A percentile compares a stretch with the other conserved stretches of the same genome.
Evolutionary conservation across 1,140 invertebrate genomes (phyloP).

Genomic region (Drosophila bocqueti): DNA sequence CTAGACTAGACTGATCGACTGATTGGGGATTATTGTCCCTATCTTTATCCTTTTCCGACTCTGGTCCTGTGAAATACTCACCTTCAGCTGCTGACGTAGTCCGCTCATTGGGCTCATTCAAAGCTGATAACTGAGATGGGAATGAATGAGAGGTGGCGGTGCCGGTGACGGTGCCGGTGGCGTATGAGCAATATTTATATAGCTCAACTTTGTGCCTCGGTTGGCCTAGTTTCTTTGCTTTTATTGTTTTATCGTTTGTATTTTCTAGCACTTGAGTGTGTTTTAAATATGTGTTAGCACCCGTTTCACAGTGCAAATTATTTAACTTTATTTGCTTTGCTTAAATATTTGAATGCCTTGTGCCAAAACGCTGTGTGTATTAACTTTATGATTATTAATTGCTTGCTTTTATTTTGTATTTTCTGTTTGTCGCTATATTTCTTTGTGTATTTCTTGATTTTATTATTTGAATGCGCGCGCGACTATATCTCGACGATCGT

Average conservation of each 20-base stretch:
- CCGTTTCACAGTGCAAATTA: conserved; percentile 9
- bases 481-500: conserved; percentile 61
- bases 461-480: conserved; percentile 43
- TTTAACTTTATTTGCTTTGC: conserved; percentile 33
- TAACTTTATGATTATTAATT: conserved; percentile 33
- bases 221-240: conserved; percentile 59
- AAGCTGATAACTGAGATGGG: conserved; percentile 37
- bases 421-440: conserved; percentile 21
- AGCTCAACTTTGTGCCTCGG: conserved; percentile 18
- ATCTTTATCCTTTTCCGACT: neutral
- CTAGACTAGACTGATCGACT: neutral
- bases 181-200: conserved; percentile 73
- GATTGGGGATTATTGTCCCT: neutral
- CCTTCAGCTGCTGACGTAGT: conserved; percentile 82
- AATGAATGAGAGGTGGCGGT: conserved; percentile 24
- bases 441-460: conserved; percentile 17
- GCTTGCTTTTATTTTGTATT: conserved; percentile 15
- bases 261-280: conserved; percentile 36
- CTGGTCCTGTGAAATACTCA: conserved; percentile 48
- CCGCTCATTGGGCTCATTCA: conserved; percentile 84
- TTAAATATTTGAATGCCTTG: conserved; percentile 19
- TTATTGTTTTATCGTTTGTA: conserved; percentile 14
- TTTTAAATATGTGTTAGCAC: conserved; percentile 29
- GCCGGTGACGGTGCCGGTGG: conserved; percentile 65
- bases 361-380: conserved; percentile 15